These are phyloP conservation scores for Archips xylosteana DNA, from an alignment of 2,888 invertebrate species.

Conservation along the genomic window DNA sequence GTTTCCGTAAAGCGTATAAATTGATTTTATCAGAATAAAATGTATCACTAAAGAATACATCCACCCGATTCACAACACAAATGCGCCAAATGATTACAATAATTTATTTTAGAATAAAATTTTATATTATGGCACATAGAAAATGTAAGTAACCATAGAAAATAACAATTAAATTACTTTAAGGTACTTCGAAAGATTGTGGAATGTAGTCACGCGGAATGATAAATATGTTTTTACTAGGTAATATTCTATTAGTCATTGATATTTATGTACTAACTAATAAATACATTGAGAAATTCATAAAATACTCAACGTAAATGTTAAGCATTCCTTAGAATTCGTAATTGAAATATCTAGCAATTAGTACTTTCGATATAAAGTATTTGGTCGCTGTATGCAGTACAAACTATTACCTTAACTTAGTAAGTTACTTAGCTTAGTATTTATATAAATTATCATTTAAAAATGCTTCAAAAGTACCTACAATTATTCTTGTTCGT, in stretches of 20 bases:
- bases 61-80: background rate
- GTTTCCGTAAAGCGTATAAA: no score
- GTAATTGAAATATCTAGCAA: constrained; percentile 23
- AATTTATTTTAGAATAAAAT: background rate
- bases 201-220: background rate
- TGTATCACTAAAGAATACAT: background rate
- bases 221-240: background rate
- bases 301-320: background rate
- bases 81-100: constrained; percentile 1
- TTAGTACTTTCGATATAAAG: constrained; percentile 46
- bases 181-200: background rate
- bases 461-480: constrained; percentile 1
- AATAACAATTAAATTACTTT: constrained; percentile 7
- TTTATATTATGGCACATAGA: constrained; percentile 40
- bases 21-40: background rate
- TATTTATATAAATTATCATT: background rate
- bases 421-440: background rate
- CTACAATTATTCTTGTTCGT: background rate
- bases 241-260: constrained; percentile 3
- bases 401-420: constrained; percentile 43
- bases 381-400: constrained; percentile 78
- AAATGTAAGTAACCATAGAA: constrained; percentile 1
- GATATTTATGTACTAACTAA: background rate
- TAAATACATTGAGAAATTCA: background rate
- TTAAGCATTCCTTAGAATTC: background rate